Base-by-base conservation (phyloP, 2,888 invertebrate genomes). In the Ectropis crepuscularia region DNA sequence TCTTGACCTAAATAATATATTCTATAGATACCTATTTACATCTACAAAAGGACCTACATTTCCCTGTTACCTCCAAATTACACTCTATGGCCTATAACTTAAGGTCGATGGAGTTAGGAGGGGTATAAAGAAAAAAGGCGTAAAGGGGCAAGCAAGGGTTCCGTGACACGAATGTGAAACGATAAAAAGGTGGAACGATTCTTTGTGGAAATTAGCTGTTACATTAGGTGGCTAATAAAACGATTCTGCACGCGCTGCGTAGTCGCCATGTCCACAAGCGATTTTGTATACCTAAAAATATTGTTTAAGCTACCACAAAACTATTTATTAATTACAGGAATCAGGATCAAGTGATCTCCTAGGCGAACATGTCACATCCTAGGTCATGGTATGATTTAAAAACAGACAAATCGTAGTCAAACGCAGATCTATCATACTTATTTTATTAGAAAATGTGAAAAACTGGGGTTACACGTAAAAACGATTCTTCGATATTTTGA, bases 201-300 rank as follows among this genome's bases (percentile, higher is more conserved):
- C 57, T 53, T 61, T 59, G 67, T 53, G 63, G 66, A 67, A 68
- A 72, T 72, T 66, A 69, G 63, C 65, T 70, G 68, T 69, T 66
- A 65, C 50, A 70, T 68, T 70, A 68, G 61, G 55, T 61, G 65
- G 59, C 49, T 49, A 57, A 37, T 57, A 57, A 57, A 53, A 54
- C n/a, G 38, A 50, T 12, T 50, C 39, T 39, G 50, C 50, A 50
- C 50, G 50, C 50, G 50, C 11, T 10, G 37, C 4, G 37, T 49
- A 49, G 38, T 49, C 8, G 38, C 38, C 4, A 8, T 38, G 38
- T 49, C 11, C 49, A 49, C 49, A 16, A 38, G 38, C 47, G 6
- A 7, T 28, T 47, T 28, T 47, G 16, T 28, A 28, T 28, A 28
- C 16, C 16, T 0, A 9, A 47, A 8, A 9, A 41, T 41, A 41